Percentiles rank a stretch among this genome's conserved stretches.
Conservation (phyloP, 2,888 invertebrate species). For the Iselma pallidipennis region DNA sequence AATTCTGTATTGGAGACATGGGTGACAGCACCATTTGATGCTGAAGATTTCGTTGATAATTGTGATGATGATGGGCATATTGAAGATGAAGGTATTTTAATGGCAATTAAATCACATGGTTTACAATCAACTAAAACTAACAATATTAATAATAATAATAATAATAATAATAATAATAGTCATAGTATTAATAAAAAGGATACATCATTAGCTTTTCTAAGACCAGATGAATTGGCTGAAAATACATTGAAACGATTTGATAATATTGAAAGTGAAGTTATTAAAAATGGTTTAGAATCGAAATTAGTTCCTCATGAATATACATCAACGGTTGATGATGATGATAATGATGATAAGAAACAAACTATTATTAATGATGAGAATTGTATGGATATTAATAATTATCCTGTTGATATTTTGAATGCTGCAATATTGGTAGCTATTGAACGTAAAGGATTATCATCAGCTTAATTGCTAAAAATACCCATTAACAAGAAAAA, state of each 20-base stretch:
- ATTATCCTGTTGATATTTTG: constrained; percentile 62
- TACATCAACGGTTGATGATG: constrained; percentile 6
- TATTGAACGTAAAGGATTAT: constrained; percentile 73
- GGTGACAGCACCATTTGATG: constrained; percentile 53
- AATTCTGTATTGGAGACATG: constrained; percentile 69
- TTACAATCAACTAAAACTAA: constrained; percentile 55
- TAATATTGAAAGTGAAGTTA: constrained; percentile 41
- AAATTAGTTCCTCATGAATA: not conserved
- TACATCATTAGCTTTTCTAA: constrained; percentile 4
- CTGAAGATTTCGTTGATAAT: constrained; percentile 62
- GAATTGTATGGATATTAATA: constrained; percentile 27
- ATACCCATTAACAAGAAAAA: too few species aligned
- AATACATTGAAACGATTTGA: constrained; percentile 42
- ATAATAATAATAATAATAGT: not conserved
- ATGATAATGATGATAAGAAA: constrained; percentile 10
- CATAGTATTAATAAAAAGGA: too few species aligned
- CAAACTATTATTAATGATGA: constrained; percentile 8
- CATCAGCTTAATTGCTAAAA: constrained; percentile 50
- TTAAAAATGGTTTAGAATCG: constrained; percentile 31
- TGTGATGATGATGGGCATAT: constrained; percentile 62
- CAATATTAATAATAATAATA: constrained; percentile 16
- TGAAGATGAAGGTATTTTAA: constrained; percentile 72
- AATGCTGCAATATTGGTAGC: constrained; percentile 76
- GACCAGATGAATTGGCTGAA: constrained; percentile 32
- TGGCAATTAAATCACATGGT: constrained; percentile 75